Evolutionary conservation across 1,140 invertebrate species (phyloP).

Genomic region (Bombus haemorrhoidalis): DNA sequence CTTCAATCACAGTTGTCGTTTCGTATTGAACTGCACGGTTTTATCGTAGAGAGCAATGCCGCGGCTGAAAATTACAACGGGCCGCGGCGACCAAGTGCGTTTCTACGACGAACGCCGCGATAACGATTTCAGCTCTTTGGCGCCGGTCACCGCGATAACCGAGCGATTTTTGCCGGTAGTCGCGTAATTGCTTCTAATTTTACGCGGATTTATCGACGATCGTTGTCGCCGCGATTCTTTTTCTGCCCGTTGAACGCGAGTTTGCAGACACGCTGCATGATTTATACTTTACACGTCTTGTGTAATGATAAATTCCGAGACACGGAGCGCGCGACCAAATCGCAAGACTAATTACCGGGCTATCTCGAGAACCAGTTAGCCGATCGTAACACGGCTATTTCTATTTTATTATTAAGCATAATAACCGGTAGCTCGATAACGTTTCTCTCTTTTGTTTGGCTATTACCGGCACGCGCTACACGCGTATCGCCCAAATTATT

Average conservation of each 20-base stretch:
- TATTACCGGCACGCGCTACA: too few relatives aligned
- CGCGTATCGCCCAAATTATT: conserved; percentile 16
- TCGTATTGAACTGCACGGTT: background rate
- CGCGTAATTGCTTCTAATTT: conserved; percentile 66
- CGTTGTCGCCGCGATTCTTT: conserved; percentile 38
- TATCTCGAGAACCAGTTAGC: conserved; percentile 54
- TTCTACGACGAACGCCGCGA: conserved; percentile 35
- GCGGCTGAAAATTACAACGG: conserved; percentile 10
- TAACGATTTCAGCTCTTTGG: conserved; percentile 54
- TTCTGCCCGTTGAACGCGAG: background rate
- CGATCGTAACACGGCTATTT: conserved; percentile 49
- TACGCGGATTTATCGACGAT: conserved; percentile 54
- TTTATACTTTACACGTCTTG: conserved; percentile 5
- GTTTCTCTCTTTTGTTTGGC: background rate
- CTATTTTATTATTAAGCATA: conserved; percentile 57
- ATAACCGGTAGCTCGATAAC: conserved; percentile 38
- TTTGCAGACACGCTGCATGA: background rate
- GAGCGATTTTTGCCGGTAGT: background rate
- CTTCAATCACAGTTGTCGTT: background rate
- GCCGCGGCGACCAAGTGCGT: background rate
- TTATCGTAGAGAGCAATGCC: background rate
- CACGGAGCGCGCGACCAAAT: background rate
- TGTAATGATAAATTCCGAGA: conserved; percentile 27
- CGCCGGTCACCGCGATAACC: conserved; percentile 51
- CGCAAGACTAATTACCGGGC: conserved; percentile 23